Base-by-base conservation (phyloP, 2,888 invertebrate species). In the Gastracanthus pulcherrimus region DNA sequence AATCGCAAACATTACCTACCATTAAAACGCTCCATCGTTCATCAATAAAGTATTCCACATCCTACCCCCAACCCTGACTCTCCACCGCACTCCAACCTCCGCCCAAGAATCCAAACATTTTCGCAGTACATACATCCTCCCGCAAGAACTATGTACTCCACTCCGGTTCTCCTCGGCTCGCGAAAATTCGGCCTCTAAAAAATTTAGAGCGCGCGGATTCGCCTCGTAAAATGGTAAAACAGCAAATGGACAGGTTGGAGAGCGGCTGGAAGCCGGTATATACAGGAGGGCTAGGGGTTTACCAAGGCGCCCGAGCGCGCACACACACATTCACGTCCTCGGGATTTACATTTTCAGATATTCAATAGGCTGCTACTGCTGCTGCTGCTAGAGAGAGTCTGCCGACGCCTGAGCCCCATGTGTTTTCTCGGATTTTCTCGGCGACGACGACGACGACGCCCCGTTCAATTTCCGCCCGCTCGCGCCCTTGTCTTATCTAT, bases 341-440 rank as follows among this genome's bases (percentile, higher is more conserved):
- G 51, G 67, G 70, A 80, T 82, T 80, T 82, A 74, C 80, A 82
- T 82, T 80, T 82, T 80, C 71, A 80, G 80, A 72, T 74, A 76
- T 79, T 76, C 79, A 76, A 77, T 81, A 74, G 70, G 78, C 62
- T 23, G 16, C 26, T 45, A 3, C 41, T 41, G 2, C 13, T 16
- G 34, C 34, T 62, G n/a, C 34, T 31, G n/a, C 62, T 19, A 31
- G 31, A 7, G 3, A 26, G 55, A 55, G 16, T 23, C 51, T 26
- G 38, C 26, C 48, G 34, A 9, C 60, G 41, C 48, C 19, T 36
- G 48, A 19, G 38, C 78, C 69, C 78, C 78, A 71, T 71, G 62
- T 71, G 78, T 71, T 75, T 75, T 58, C 55, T 51, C 70, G 55
- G 55, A 55, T 55, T 34, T 9, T 62, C 67, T 41, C 45, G 16